Conservation (phyloP, 2,797 vertebrate species). For the Chloroceryle inda region DNA sequence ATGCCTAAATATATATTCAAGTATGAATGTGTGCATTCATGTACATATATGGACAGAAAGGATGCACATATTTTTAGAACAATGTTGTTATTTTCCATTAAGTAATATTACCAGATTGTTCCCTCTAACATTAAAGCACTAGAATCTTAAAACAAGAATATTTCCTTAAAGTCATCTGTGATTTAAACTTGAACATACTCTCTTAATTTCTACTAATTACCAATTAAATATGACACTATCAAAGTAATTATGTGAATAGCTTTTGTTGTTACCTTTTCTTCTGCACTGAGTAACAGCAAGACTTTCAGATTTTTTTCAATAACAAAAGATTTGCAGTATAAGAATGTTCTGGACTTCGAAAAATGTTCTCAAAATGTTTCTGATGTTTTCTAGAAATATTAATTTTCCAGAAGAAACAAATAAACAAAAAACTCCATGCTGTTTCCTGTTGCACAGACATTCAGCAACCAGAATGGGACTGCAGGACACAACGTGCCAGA, state of each 20-base stretch:
- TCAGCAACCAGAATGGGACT: neutral
- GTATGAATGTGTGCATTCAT: neutral
- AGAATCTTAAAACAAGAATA: neutral
- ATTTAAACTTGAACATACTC: neutral
- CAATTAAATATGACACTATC: neutral
- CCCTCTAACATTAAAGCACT: neutral
- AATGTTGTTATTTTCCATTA: neutral
- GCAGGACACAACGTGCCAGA: fast-evolving
- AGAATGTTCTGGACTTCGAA: neutral
- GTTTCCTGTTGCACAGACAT: neutral
- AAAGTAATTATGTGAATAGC: neutral
- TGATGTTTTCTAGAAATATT: neutral
- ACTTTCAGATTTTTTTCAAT: neutral
- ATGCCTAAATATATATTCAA: neutral
- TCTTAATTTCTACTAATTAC: neutral
- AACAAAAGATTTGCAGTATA: neutral
- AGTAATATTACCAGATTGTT: neutral
- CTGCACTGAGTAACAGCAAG: neutral
- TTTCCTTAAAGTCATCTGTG: neutral
- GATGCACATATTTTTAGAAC: neutral
- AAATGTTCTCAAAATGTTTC: neutral
- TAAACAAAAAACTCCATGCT: neutral
- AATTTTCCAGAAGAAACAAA: neutral
- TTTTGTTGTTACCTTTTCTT: neutral
- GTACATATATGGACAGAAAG: neutral